These are phyloP conservation scores for Apis laboriosa DNA, from an alignment of 1,140 invertebrate species.

Conservation along the genomic window DNA sequence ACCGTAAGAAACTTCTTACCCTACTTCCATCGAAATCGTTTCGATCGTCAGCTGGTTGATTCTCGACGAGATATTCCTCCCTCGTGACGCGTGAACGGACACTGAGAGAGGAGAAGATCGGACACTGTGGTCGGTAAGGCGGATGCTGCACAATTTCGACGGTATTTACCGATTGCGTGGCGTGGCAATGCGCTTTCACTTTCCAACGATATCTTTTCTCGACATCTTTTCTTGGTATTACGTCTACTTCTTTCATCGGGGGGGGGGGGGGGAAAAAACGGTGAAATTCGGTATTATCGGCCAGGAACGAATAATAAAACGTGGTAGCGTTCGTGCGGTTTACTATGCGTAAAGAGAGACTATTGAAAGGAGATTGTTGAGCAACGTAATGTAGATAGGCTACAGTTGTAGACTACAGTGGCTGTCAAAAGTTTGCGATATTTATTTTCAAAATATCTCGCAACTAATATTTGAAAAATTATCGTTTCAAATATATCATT, in stretches of 20 bases:
- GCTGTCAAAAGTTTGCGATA: no score
- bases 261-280: rapidly evolving
- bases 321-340: no score
- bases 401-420: no score
- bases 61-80: neutral
- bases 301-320: no score
- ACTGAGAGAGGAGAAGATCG: slow-evolving; percentile 15
- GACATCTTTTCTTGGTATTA: neutral
- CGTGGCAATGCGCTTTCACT: slow-evolving; percentile 24
- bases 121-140: neutral
- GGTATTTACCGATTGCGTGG: slow-evolving; percentile 7
- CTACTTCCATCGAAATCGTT: neutral
- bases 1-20: neutral
- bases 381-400: no score
- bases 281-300: neutral
- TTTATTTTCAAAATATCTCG: no score
- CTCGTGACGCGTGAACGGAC: neutral
- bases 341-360: no score
- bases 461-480: no score
- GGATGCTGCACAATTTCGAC: slow-evolving; percentile 29
- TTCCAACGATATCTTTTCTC: neutral
- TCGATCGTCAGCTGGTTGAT: neutral
- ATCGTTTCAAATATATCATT: no score
- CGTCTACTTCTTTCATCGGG: no score
- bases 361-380: no score